Evolutionary conservation across 2,888 invertebrate genomes (phyloP), one percentile per base, ranked within the genome.

Genomic region (Ophion obscuratus): DNA sequence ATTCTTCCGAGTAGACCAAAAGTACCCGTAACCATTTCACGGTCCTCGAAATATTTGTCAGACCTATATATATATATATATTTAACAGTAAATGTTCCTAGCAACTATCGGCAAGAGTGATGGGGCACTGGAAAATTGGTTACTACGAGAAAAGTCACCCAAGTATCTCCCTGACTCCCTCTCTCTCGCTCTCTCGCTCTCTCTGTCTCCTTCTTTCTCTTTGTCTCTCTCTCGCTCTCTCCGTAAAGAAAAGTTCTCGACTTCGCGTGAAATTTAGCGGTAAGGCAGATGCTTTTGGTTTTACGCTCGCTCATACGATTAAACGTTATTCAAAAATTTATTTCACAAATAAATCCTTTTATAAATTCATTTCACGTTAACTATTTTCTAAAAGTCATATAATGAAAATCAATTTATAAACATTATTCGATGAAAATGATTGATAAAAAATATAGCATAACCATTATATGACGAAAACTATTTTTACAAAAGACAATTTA

Each of bases 251-350:
- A 79, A 81, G 31, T 82, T 24, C 80, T 83, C 6, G 67, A 84
- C 81, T 86, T 81, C 40, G 74, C 81, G 76, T 86, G 81, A 81
- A 87, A 87, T 87, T 87, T 57, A 84, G 53, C 62, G 73, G 53
- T 20, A 75, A 85, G 85, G 81, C 88, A 89, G 88, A 87, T 89
- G 87, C 83, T 83, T 76, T 80, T 64, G 77, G 86, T 87, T 88
- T 88, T 80, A 88, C 74, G 84, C 73, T 87, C 76, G 82, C 83
- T 81, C 81, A 73, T 70, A 82, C 67, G 74, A 86, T 81, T 85
- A 57, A 62, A 62, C 77, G 53, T 66, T 7, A 11, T 53, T 53
- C 20, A 24, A 64, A 17, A 64, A 11, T 31, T 40, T 67, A 11
- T 67, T 20, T 40, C 9, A 24, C 61, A 2, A 24, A 14, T 1